Evolutionary conservation across 1,140 invertebrate genomes (phyloP).

Genomic region (Potamilus streckersoni): DNA sequence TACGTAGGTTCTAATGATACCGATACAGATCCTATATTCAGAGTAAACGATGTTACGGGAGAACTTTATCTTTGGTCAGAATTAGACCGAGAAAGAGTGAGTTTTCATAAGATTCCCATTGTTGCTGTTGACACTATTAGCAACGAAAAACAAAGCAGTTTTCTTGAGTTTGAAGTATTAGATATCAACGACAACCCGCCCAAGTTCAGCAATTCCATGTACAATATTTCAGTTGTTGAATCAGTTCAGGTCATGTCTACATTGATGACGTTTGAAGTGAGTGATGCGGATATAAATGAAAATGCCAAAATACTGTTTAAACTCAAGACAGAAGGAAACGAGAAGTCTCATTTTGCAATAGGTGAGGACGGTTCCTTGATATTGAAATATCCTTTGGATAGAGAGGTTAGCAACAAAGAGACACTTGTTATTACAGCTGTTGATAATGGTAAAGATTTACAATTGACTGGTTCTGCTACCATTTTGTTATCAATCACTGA

Average conservation of each 20-base stretch:
- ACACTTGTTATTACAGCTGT: slow-evolving; percentile 13
- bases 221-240: slow-evolving; percentile 27
- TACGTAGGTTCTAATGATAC: neutral
- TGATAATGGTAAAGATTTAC: slow-evolving; percentile 3
- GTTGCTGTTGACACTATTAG: slow-evolving; percentile 13
- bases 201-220: slow-evolving; percentile 12
- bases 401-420: slow-evolving; percentile 5
- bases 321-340: slow-evolving; percentile 5
- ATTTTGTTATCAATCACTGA: slow-evolving; percentile 17
- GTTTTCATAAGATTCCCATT: neutral
- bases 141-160: neutral
- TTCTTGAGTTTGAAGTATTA: slow-evolving; percentile 4
- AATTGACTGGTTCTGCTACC: slow-evolving; percentile 15
- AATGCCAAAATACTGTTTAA: slow-evolving; percentile 8
- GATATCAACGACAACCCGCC: slow-evolving; percentile 25
- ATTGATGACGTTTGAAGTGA: slow-evolving; percentile 1
- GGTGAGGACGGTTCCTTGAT: slow-evolving; percentile 7
- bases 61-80: slow-evolving; percentile 10
- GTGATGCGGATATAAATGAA: slow-evolving; percentile 18
- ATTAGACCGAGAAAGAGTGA: slow-evolving; percentile 18
- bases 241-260: neutral
- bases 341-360: slow-evolving; percentile 12
- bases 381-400: slow-evolving; percentile 1
- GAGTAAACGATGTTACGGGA: slow-evolving; percentile 18
- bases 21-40: neutral